Evolutionary conservation across 2,888 invertebrate species (phyloP).

Genomic region (Drosophila greeni): DNA sequence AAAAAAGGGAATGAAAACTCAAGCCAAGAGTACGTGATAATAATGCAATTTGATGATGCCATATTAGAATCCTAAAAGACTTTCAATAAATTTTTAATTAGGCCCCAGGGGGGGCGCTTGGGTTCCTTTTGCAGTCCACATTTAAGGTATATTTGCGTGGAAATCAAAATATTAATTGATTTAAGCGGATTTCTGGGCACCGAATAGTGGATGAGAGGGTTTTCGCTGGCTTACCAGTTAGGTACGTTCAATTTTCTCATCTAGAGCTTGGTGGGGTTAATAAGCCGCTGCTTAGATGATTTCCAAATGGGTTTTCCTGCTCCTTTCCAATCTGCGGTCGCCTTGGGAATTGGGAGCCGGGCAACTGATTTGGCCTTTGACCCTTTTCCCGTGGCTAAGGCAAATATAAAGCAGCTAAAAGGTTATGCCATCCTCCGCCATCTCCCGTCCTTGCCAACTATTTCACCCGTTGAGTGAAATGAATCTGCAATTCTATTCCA

Average conservation of each 20-base stretch:
- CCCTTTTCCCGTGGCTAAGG: slow-evolving; percentile 32
- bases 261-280: slow-evolving; percentile 15
- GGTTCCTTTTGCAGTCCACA: not conserved
- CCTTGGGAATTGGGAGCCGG: slow-evolving; percentile 31
- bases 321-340: slow-evolving; percentile 25
- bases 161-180: slow-evolving; percentile 45
- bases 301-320: slow-evolving; percentile 19
- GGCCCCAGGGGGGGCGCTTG: slow-evolving; percentile 17
- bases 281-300: slow-evolving; percentile 27
- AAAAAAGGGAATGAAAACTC: not conserved
- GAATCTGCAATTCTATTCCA: slow-evolving; percentile 74
- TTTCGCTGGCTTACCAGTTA: not conserved
- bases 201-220: not conserved
- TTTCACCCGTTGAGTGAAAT: slow-evolving; percentile 64
- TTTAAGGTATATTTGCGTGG: slow-evolving; percentile 32
- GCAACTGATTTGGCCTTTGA: slow-evolving; percentile 28
- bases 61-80: slow-evolving; percentile 16
- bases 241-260: not conserved
- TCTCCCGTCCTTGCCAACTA: slow-evolving; percentile 1
- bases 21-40: slow-evolving; percentile 18
- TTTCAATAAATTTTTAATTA: slow-evolving; percentile 38
- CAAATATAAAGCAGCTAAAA: slow-evolving; percentile 52
- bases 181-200: slow-evolving; percentile 41
- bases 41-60: slow-evolving; percentile 18
- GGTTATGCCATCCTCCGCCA: slow-evolving; percentile 32